A percentile compares a stretch with the other conserved stretches of the same genome.
Evolutionary conservation across 2,797 vertebrate species (phyloP).

Genomic region (Chloroceryle amazona): DNA sequence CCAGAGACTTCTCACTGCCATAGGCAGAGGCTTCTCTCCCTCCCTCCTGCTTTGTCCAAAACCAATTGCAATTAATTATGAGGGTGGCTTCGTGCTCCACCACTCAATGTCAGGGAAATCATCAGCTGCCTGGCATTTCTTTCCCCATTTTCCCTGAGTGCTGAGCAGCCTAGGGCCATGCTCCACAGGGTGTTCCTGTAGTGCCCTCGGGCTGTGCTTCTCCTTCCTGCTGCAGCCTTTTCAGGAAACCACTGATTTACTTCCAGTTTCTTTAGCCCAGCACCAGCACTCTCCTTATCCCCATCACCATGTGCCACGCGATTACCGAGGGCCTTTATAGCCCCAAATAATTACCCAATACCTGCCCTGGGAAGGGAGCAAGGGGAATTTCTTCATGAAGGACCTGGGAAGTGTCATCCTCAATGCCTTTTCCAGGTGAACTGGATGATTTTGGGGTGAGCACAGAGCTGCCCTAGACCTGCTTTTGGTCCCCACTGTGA

Average conservation of each 20-base stretch:
- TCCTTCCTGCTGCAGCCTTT: background rate
- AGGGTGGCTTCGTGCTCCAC: background rate
- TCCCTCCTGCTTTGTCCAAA: background rate
- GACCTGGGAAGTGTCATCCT: background rate
- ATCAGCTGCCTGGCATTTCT: background rate
- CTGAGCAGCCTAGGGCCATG: background rate
- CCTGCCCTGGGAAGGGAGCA: background rate
- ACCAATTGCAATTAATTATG: background rate
- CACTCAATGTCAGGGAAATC: background rate
- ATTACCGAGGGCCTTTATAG: accelerated
- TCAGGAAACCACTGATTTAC: background rate
- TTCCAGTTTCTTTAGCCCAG: background rate
- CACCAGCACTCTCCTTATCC: background rate
- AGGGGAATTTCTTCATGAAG: background rate
- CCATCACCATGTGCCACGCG: accelerated
- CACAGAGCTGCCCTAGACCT: background rate
- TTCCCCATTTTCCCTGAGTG: background rate
- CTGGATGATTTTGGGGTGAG: background rate
- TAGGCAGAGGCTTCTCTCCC: background rate
- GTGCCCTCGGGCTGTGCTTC: accelerated
- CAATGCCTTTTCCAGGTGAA: background rate
- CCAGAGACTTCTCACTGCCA: background rate
- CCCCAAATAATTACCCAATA: background rate
- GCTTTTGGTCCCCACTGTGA: accelerated
- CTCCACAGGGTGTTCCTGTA: background rate